Evolutionary conservation across 2,113 vertebrate species (phyloP).

Genomic region (Tauraco erythrolophus): DNA sequence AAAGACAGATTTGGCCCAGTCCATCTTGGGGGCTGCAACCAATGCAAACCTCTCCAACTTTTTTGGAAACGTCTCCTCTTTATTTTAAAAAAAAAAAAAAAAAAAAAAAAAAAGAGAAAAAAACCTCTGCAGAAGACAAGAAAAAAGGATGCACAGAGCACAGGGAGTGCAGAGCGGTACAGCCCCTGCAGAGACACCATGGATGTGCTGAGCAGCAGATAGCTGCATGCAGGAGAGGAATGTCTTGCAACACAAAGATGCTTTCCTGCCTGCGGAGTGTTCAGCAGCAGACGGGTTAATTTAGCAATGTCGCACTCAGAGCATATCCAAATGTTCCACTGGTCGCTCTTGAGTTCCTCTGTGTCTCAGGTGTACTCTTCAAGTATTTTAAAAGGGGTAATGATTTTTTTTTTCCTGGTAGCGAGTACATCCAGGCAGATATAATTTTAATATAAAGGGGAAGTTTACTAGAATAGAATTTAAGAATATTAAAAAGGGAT

Average conservation of each 20-base stretch:
- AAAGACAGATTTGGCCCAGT: background rate
- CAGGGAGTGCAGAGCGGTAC: background rate
- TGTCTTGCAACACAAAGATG: background rate
- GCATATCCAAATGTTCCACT: constrained; percentile 36
- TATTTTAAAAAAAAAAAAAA: too few species aligned
- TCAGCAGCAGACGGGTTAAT: constrained; percentile 19
- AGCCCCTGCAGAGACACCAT: accelerated
- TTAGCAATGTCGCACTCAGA: background rate
- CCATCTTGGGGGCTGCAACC: background rate
- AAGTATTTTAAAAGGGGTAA: constrained; percentile 77
- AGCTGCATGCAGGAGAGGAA: background rate
- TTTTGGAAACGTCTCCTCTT: too few species aligned
- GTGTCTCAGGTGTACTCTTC: constrained; percentile 73
- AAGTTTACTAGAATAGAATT: constrained; percentile 83
- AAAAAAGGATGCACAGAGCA: background rate
- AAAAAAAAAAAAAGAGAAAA: background rate
- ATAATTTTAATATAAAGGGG: constrained; percentile 79
- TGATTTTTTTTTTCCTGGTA: constrained; percentile 71
- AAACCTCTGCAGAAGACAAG: background rate
- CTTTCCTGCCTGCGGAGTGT: background rate
- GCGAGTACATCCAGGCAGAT: constrained; percentile 76
- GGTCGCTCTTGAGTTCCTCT: constrained; percentile 50
- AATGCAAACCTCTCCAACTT: background rate
- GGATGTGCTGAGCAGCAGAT: background rate
- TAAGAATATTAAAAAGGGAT: constrained; percentile 87